Percentiles rank a stretch among this genome's conserved stretches.
These are phyloP conservation scores for Drosophila parabipectinata DNA, from an alignment of 1,140 invertebrate species.

Conservation along the genomic window DNA sequence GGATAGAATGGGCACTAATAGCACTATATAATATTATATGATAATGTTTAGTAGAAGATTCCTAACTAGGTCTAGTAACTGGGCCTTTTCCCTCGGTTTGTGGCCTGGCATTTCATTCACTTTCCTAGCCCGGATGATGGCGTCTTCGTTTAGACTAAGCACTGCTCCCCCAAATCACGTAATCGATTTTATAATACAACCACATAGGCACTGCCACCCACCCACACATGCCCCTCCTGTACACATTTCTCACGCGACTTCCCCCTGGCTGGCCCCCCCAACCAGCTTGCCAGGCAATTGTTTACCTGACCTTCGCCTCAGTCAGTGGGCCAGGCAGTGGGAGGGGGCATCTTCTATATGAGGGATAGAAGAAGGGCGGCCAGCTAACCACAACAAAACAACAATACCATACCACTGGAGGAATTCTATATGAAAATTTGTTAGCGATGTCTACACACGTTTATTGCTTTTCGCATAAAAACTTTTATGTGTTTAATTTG, in stretches of 20 bases:
- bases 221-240: conserved; percentile 1
- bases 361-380: conserved; percentile 48
- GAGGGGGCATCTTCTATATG: conserved; percentile 12
- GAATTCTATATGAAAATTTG: conserved; percentile 40
- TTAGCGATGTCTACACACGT: conserved; percentile 70
- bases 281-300: conserved; percentile 34
- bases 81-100: not conserved
- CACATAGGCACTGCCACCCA: conserved; percentile 1
- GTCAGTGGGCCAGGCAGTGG: conserved; percentile 12
- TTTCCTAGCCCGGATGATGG: conserved; percentile 57
- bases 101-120: conserved; percentile 44
- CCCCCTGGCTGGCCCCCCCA: not conserved
- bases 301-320: conserved; percentile 76
- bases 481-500: conserved; percentile 80
- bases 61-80: conserved; percentile 25
- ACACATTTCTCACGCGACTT: conserved; percentile 9
- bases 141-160: conserved; percentile 59
- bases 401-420: conserved; percentile 8
- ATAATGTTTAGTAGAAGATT: not conserved
- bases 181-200: conserved; percentile 77
- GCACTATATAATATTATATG: no score
- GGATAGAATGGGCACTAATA: no score
- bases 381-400: conserved; percentile 12
- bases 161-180: conserved; percentile 60
- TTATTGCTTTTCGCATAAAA: conserved; percentile 72